Evolutionary conservation across 2,113 vertebrate species (phyloP), one percentile per base, ranked within the genome.

Genomic region (Dipodomys stephensi): DNA sequence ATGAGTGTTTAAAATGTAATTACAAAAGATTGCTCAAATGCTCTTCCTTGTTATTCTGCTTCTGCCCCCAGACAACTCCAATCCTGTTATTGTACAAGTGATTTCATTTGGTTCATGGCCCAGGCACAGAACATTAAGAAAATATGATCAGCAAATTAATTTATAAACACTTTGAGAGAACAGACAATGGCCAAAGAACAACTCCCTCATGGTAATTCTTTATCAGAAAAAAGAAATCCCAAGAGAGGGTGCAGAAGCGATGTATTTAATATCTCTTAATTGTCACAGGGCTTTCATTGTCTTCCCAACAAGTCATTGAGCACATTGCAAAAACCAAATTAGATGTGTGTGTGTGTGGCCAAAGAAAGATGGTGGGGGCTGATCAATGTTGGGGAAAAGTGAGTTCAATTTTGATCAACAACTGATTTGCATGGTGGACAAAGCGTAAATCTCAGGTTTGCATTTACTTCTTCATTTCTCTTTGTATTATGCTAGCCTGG

Each of bases 101-200:
- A 95, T 97, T 94, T 95, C 93, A 95, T 96, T 97, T 96, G 90
- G 87, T 94, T 27, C 46, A n/a, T 4, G 6, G 89, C 93, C 90
- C 85, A 88, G 46, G 49, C 93, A 88, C 82, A 94, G 93, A 93
- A 90, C 92, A 92, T 94, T 95, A 97, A 95, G 80, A 68, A 94
- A 95, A 96, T 74, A 97, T 96, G 90, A 94, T 93, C 91, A 78
- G n/a, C 92, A 96, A 95, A 97, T 96, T 95, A 96, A 96, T 95
- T 97, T 96, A 97, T 76, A 93, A 96, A 96, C 94, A 86, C 88
- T 93, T 94, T 49, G 74, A 81, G 74, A 90, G 78, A 79, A 94
- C 73, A 90, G 89, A 92, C 28, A 44, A 87, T 72, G 79, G 74
- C 53, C 78, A 85, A 92, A 94, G 86, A 44, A 93, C 7, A 72